Conservation (phyloP, 2,797 vertebrate species). For the Molossus alvarezi region DNA sequence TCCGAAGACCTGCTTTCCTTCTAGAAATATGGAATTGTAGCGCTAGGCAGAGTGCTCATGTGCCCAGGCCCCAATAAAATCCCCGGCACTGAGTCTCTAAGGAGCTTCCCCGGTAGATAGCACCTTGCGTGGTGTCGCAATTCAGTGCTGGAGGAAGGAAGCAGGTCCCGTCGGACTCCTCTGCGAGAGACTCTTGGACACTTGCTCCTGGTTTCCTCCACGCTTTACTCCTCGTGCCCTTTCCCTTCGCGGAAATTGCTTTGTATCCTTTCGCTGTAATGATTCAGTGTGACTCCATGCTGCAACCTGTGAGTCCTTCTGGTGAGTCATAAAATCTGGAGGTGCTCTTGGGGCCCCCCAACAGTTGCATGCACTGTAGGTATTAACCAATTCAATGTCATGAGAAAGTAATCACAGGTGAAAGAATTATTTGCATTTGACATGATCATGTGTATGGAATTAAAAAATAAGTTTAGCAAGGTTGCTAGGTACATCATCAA, state of each 20-base stretch:
- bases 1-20: not conserved
- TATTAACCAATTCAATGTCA: not conserved
- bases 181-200: not conserved
- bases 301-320: not conserved
- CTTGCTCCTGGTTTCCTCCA: not conserved
- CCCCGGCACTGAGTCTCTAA: not conserved
- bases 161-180: not conserved
- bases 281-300: not conserved
- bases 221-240: not conserved
- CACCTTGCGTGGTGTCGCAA: not conserved
- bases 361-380: not conserved
- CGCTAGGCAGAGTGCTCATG: not conserved
- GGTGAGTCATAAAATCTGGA: not conserved
- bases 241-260: not conserved
- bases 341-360: not conserved
- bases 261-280: not conserved
- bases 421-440: not conserved
- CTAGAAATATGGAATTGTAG: not conserved
- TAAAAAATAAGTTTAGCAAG: constrained; percentile 17
- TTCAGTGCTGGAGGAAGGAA: not conserved
- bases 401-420: not conserved
- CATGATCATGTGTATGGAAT: not conserved
- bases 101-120: not conserved
- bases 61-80: not conserved
- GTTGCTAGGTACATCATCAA: not conserved